A percentile compares a stretch with the other conserved stretches of the same genome.
These are phyloP conservation scores for Acanthacorydalis orientalis DNA, from an alignment of 2,888 invertebrate genomes.

Conservation along the genomic window DNA sequence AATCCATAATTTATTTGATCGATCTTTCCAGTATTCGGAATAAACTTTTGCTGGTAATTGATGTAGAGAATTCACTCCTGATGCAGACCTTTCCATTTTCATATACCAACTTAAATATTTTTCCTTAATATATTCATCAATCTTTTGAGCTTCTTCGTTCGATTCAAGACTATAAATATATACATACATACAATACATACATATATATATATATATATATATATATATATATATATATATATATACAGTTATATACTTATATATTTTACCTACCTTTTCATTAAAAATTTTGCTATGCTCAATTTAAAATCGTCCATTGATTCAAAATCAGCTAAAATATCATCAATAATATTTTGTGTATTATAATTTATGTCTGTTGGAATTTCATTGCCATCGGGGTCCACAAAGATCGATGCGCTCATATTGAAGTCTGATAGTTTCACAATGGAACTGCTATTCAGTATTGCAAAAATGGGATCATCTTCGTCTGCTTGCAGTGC, in stretches of 20 bases:
- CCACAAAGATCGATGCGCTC: slow-evolving; percentile 14
- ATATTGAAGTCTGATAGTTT: slow-evolving; percentile 1
- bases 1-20: slow-evolving; percentile 49
- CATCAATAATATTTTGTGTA: slow-evolving; percentile 14
- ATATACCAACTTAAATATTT: slow-evolving; percentile 17
- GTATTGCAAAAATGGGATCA: slow-evolving; percentile 40
- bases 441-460: slow-evolving; percentile 25
- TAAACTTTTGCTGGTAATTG: slow-evolving; percentile 47
- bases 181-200: too few species aligned
- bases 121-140: too few species aligned
- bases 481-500: slow-evolving; percentile 54
- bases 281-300: too few species aligned
- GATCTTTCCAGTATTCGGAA: slow-evolving; percentile 44
- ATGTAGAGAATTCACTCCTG: slow-evolving; percentile 46
- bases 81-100: slow-evolving; percentile 20
- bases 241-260: too few species aligned
- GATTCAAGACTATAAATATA: too few species aligned
- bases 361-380: slow-evolving; percentile 17
- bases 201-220: too few species aligned
- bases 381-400: slow-evolving; percentile 16
- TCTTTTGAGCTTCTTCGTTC: too few species aligned
- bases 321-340: slow-evolving; percentile 15
- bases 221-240: too few species aligned
- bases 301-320: slow-evolving; percentile 9
- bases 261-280: too few species aligned